Evolutionary conservation across 2,888 invertebrate genomes (phyloP), one percentile per base, ranked within the genome.

Genomic region (Dilophus febrilis): DNA sequence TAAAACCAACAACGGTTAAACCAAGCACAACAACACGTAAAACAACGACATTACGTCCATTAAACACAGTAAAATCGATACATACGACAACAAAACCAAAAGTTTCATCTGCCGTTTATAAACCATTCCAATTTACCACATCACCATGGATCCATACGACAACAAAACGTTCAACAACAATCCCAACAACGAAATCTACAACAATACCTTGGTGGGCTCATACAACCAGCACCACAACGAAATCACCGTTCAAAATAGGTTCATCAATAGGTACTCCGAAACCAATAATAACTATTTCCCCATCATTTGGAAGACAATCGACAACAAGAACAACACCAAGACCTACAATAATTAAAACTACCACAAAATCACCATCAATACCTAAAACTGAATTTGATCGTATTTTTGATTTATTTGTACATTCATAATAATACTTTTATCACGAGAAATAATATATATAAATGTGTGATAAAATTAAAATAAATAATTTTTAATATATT

Each of bases 331-430:
- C 17, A 11, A 38, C n/a, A 7, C 14, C 35, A 38, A 16, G 7
- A 28, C 12, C 31, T 19, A 12, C 35, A 13, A 8, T 18, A 27
- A 16, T 13, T n/a, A 22, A 17, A 35, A 29, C 40, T 12, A 19
- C n/a, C 2, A 31, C 17, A 32, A 31, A 10, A 27, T 36, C 37
- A 35, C 28, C 32, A 19, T 30, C 41, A 12, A 33, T 16, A 6
- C 35, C n/a, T 3, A 26, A 32, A 17, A 32, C 19, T 19, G 13
- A 22, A 35, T 35, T 35, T 13, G 22, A 35, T 22, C 11, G 26
- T 26, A 19, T 35, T 26, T 35, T 35, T 35, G 35, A 35, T 35
- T 13, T 35, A 17, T 35, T 35, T 26, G 32, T 35, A 7, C 22
- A 19, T 35, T 17, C 8, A 18, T 18, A 35, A 18, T 19, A n/a